Evolutionary conservation across 37 sponge, comb jelly and placozoan species (phyloP).

Genomic region (Eunapius fragilis): DNA sequence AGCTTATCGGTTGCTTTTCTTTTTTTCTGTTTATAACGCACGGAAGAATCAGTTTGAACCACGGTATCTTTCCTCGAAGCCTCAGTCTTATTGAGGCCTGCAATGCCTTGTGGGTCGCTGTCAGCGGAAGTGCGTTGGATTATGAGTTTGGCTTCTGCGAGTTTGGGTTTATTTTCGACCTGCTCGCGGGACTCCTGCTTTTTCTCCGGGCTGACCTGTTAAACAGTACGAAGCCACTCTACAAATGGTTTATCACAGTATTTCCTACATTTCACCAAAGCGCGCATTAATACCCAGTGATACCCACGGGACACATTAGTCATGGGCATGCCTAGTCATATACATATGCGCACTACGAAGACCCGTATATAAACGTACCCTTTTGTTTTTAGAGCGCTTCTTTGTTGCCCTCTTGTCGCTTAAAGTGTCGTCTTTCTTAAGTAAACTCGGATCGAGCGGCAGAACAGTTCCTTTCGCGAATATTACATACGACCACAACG

Average conservation of each 20-base stretch:
- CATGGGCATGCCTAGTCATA: too few species aligned
- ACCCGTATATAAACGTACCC: neutral
- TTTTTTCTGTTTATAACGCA: neutral
- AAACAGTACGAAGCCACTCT: neutral
- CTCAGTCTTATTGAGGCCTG: neutral
- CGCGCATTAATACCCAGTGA: too few species aligned
- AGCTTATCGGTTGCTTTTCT: neutral
- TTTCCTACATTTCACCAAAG: too few species aligned
- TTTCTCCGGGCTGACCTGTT: neutral
- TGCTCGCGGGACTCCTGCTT: neutral
- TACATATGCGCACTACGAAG: too few species aligned
- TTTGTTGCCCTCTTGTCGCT: neutral
- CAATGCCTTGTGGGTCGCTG: neutral
- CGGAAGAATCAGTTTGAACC: neutral
- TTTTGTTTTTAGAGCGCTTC: neutral
- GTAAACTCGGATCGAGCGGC: neutral
- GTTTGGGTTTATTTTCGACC: neutral
- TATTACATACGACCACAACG: neutral
- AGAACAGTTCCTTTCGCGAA: neutral
- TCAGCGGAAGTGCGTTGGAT: neutral
- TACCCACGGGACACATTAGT: too few species aligned
- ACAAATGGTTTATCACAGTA: neutral
- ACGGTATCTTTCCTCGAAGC: neutral
- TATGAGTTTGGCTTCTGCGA: neutral
- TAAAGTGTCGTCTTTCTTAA: neutral